Percentiles rank a stretch among this genome's conserved stretches.
These are phyloP conservation scores for Clarias batrachus DNA, from an alignment of 2,113 vertebrate genomes.

Conservation along the genomic window DNA sequence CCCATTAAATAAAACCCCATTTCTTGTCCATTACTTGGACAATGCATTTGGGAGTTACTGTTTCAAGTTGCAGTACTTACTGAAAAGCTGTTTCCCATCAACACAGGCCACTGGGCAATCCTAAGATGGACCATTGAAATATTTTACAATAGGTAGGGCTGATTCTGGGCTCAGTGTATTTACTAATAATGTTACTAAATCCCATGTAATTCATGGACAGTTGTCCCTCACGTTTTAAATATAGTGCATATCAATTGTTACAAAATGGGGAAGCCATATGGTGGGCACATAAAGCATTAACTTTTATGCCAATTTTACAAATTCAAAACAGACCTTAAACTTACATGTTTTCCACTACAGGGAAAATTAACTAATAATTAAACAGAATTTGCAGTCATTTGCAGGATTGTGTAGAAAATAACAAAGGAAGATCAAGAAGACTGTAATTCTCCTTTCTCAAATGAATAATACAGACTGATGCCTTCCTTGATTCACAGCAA, in stretches of 20 bases:
- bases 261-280: neutral
- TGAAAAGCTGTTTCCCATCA: slow-evolving; percentile 6
- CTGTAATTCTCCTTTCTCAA: neutral
- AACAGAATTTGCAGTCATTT: neutral
- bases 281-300: neutral
- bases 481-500: neutral
- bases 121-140: neutral
- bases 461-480: neutral
- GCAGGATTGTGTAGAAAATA: neutral
- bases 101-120: neutral
- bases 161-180: neutral
- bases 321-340: neutral
- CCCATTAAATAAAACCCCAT: neutral
- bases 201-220: neutral
- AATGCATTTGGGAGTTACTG: neutral
- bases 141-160: neutral
- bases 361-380: neutral
- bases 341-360: neutral
- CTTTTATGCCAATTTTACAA: neutral
- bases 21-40: neutral
- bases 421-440: neutral
- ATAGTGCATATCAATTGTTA: neutral
- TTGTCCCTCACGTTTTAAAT: neutral
- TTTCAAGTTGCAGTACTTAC: neutral
- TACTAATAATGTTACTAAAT: neutral